These are phyloP conservation scores for Neoaliturus tenellus DNA, from an alignment of 2,888 invertebrate species.

Conservation along the genomic window DNA sequence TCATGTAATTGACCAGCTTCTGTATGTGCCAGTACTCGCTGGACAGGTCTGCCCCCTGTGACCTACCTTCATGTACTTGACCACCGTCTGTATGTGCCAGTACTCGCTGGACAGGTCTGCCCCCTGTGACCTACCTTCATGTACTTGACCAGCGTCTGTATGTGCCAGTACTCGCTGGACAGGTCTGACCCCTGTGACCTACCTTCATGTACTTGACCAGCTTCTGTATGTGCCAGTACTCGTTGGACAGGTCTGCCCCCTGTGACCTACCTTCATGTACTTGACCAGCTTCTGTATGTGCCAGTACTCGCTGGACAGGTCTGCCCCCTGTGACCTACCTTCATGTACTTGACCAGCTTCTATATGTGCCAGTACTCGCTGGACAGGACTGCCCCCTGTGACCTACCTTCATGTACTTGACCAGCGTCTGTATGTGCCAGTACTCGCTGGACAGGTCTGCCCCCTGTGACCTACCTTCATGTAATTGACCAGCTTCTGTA, in stretches of 20 bases:
- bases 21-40: conserved; percentile 98
- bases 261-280: conserved; percentile 89
- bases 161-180: conserved; percentile 96
- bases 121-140: conserved; percentile 82
- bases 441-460: conserved; percentile 91
- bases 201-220: conserved; percentile 94
- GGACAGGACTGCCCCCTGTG: conserved; percentile 81
- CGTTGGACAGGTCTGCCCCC: conserved; percentile 84
- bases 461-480: conserved; percentile 82
- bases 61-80: conserved; percentile 94
- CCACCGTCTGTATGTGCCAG: conserved; percentile 96
- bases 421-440: conserved; percentile 96
- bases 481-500: conserved; percentile 96
- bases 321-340: conserved; percentile 76
- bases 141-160: conserved; percentile 96
- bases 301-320: conserved; percentile 96
- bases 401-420: conserved; percentile 94
- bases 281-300: conserved; percentile 96
- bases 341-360: conserved; percentile 95
- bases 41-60: conserved; percentile 81
- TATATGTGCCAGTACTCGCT: conserved; percentile 98
- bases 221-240: conserved; percentile 98
- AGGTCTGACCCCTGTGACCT: conserved; percentile 78
- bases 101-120: conserved; percentile 91
- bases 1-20: conserved; percentile 95